Base-by-base conservation (phyloP, 1,140 invertebrate species). In the Plodia interpunctella region DNA sequence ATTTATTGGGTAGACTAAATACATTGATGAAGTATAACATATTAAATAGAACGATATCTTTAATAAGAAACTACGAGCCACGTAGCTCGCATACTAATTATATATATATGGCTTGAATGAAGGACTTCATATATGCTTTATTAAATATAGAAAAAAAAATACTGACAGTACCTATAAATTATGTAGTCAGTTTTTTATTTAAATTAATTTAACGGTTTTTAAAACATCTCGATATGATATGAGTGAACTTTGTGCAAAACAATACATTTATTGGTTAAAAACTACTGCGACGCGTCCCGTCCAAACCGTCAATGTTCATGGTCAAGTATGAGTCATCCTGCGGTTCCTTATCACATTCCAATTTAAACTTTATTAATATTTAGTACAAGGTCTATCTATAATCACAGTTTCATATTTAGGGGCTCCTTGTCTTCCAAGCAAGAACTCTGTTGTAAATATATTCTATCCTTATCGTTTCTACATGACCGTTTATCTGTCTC, bases 241-340 rank as follows among this genome's bases (percentile, higher is more conserved):
- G 38, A n/a, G 13, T 44, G 38, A 44, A 44, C 38, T 44, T 17
- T 44, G 38, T 15, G 38, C 38, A 44, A 44, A 44, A 44, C 10
- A 44, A 10, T 44, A 44, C 38, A 44, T 5, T 1, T 44, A 32
- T 17, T 15, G 13, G 15, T 15, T 44, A 44, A 44, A 49, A 60
- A 60, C 30, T 19, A 21, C 25, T 11, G 17, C 13, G 17, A 38
- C 53, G 52, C 50, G 59, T 38, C 50, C 8, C 13, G 38, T 55
- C 59, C 59, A 52, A 52, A 59, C 57, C 53, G 51, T 53, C n/a
- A n/a, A 57, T 57, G 44, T 57, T 57, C 56, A 57, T 49, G 56
- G 56, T 57, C 56, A 50, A 17, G 25, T 4, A 57, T 57, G 56
- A 57, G 30, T 59, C 57, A 59, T 59, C 51, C n/a, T 15, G 15